phyloP scores from a whole-genome alignment of 2,797 vertebrate species.

The Rallus crepitans region DNA sequence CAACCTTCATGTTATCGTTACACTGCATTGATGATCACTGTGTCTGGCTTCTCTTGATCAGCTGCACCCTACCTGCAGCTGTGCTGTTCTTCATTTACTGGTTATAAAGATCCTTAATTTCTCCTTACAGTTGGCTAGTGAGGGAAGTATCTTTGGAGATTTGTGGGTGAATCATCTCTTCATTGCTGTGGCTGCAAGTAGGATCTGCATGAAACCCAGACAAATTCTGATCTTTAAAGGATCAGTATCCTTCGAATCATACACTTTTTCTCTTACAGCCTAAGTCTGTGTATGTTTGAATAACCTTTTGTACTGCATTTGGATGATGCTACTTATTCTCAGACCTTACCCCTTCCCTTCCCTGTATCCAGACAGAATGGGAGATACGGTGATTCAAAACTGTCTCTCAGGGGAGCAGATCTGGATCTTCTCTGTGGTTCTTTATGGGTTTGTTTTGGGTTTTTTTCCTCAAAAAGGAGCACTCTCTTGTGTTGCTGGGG shows the following conservation, averaged over 20 bases:
- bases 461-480: not conserved
- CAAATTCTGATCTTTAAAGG: not conserved
- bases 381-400: not conserved
- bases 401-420: not conserved
- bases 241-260: not conserved
- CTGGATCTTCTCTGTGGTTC: not conserved
- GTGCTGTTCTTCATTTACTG: not conserved
- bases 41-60: not conserved
- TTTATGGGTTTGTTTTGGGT: not conserved
- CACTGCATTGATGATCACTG: not conserved
- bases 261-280: not conserved
- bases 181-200: not conserved
- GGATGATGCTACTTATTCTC: not conserved
- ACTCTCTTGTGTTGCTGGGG: not conserved
- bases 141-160: not conserved
- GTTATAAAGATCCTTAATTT: not conserved
- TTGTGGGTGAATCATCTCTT: not conserved
- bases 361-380: not conserved
- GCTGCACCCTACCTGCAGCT: not conserved
- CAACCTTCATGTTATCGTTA: fast-evolving
- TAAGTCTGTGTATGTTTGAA: not conserved
- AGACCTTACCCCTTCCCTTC: not conserved
- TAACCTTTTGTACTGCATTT: not conserved
- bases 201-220: not conserved
- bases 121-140: not conserved